Evolutionary conservation across 2,888 invertebrate genomes (phyloP).

Genomic region (Drosophila birchii): DNA sequence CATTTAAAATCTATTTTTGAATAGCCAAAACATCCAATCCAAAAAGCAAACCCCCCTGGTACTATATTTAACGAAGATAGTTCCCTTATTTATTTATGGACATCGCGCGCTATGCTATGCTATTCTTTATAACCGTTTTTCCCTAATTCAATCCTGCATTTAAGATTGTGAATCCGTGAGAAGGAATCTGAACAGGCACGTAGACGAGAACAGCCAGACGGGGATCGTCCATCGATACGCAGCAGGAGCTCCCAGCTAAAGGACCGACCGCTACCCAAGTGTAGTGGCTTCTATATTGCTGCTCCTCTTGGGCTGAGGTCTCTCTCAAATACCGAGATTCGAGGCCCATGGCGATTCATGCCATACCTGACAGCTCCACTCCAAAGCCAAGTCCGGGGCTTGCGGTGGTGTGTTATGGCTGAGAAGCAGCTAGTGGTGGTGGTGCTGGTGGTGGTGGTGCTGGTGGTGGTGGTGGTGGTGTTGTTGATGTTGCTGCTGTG

Average conservation of each 20-base stretch:
- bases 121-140: constrained; percentile 14
- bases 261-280: background rate
- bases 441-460: background rate
- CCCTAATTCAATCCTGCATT: constrained; percentile 9
- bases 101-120: background rate
- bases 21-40: too few species aligned
- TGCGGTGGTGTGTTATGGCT: constrained; percentile 10
- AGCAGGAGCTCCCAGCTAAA: background rate
- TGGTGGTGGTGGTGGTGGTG: too few species aligned
- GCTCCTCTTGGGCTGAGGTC: background rate
- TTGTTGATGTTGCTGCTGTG: background rate
- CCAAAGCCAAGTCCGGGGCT: background rate
- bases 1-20: too few species aligned
- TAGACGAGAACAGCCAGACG: background rate
- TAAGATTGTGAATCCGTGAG: constrained; percentile 11
- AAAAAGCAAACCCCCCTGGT: too few species aligned
- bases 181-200: constrained; percentile 5
- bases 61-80: background rate
- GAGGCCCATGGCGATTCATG: constrained; percentile 15
- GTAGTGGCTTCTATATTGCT: background rate
- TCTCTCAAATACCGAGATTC: background rate
- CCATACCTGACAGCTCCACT: constrained; percentile 12
- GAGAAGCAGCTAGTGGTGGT: background rate
- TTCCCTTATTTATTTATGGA: constrained; percentile 13
- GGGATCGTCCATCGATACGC: constrained; percentile 6